Evolutionary conservation across 2,797 vertebrate species (phyloP), one percentile per base, ranked within the genome.

Genomic region (Platalea minor): DNA sequence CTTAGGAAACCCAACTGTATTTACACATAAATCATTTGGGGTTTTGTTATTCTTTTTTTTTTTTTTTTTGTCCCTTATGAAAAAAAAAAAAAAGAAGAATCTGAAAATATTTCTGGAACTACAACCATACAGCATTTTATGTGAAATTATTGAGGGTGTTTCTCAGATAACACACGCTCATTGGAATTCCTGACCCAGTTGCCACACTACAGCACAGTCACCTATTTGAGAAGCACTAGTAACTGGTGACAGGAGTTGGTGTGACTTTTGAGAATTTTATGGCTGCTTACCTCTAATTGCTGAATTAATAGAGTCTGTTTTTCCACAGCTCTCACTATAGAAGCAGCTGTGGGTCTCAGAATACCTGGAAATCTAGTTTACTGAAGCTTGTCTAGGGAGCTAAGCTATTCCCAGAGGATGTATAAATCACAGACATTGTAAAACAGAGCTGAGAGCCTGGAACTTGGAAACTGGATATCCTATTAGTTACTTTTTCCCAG

Each of bases 311-410:
- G 19, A 64, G 89, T 74, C 16, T 70, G 6, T 57, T 83, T 85
- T 91, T 92, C 29, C 48, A 79, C 45, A 46, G 3, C 23, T 83
- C 8, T 70, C 53, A 88, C 37, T 7, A 48, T 4, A 68, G 51
- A 89, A 67, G 48, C 25, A 70, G 11, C 60, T 89, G 20, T 85
- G 68, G 64, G 31, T 70, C 56, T 85, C 68, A 60, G 87, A 76
- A 92, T 80, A 91, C 56, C 51, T 53, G 68, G 87, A 92, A 89
- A 88, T 85, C 29, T 76, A 64, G 85, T 79, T 92, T 88, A 67
- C 17, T 39, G 82, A 59, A 83, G 21, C 64, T 80, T 88, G 14
- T 74, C 56, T 45, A 59, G 78, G 85, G 63, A 94, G 10, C 45
- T 11, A 7, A 87, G 57, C 23, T 94, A 79, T 87, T 95, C 91